phyloP scores from a whole-genome alignment of 2,888 invertebrate genomes.

The Leucania comma region DNA sequence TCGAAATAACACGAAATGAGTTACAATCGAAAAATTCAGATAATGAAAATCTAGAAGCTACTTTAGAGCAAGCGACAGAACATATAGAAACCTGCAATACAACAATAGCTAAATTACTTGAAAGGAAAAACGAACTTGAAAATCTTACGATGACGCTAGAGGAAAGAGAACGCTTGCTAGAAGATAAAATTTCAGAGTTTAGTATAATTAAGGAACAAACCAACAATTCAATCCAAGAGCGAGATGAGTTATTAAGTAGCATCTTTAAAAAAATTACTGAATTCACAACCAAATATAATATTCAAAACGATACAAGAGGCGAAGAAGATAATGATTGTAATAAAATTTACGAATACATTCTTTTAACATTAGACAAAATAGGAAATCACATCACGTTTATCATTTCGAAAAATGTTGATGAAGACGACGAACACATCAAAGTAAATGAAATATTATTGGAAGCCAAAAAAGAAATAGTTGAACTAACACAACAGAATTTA shows the following conservation, averaged over 20 bases:
- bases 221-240: constrained; percentile 53
- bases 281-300: constrained; percentile 65
- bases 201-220: constrained; percentile 51
- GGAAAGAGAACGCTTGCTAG: constrained; percentile 58
- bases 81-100: constrained; percentile 30
- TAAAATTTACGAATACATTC: constrained; percentile 68
- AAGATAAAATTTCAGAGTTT: constrained; percentile 64
- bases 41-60: constrained; percentile 33
- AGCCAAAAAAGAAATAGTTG: constrained; percentile 70
- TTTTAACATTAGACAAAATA: constrained; percentile 73
- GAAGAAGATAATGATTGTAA: constrained; percentile 52
- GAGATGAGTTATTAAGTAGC: constrained; percentile 66
- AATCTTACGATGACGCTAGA: constrained; percentile 49
- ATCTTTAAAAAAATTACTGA: constrained; percentile 67
- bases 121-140: constrained; percentile 57
- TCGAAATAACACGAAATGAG: constrained; percentile 51
- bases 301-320: constrained; percentile 58
- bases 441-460: constrained; percentile 62
- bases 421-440: constrained; percentile 51
- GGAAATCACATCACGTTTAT: constrained; percentile 63
- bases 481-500: constrained; percentile 70
- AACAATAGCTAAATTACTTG: constrained; percentile 54
- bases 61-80: constrained; percentile 39
- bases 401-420: constrained; percentile 59
- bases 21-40: constrained; percentile 41